A percentile compares a stretch with the other conserved stretches of the same genome.
phyloP scores from a whole-genome alignment of 2,113 vertebrate genomes.

The Ctenomys sociabilis region DNA sequence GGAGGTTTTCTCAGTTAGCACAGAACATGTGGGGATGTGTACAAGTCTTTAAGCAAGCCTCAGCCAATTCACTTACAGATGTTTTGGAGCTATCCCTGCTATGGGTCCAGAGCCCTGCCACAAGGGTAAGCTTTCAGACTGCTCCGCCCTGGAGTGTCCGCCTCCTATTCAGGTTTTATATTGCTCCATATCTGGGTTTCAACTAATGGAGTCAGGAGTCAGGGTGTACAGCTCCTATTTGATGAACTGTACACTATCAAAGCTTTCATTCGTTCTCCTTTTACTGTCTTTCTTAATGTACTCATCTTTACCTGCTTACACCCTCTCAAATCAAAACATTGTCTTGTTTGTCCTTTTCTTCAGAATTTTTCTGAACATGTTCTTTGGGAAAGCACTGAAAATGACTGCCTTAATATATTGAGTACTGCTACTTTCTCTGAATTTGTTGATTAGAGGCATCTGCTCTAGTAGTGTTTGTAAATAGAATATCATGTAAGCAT shows the following conservation, averaged over 20 bases:
- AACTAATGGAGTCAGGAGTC: not conserved
- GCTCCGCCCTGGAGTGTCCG: not conserved
- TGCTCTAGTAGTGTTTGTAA: too few species aligned
- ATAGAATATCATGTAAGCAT: too few species aligned
- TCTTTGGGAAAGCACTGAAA: not conserved
- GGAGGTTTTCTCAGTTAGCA: not conserved
- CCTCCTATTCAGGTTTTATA: not conserved
- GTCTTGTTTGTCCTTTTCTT: not conserved
- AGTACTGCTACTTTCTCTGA: too few species aligned
- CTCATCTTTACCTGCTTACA: not conserved
- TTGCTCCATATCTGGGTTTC: not conserved
- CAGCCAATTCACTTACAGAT: not conserved
- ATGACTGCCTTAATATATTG: not conserved
- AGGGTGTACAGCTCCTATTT: not conserved
- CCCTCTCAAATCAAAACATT: not conserved
- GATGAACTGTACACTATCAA: not conserved
- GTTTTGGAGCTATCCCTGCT: not conserved
- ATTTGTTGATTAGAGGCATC: too few species aligned
- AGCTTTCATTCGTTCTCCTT: not conserved
- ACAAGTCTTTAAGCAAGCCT: not conserved
- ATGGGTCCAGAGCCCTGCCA: not conserved
- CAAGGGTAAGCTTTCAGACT: not conserved
- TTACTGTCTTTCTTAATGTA: not conserved
- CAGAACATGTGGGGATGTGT: not conserved
- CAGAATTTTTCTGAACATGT: not conserved